A percentile compares a stretch with the other conserved stretches of the same genome.
Conservation (phyloP, 2,797 vertebrate species). For the Scomberomorus guttatus region DNA sequence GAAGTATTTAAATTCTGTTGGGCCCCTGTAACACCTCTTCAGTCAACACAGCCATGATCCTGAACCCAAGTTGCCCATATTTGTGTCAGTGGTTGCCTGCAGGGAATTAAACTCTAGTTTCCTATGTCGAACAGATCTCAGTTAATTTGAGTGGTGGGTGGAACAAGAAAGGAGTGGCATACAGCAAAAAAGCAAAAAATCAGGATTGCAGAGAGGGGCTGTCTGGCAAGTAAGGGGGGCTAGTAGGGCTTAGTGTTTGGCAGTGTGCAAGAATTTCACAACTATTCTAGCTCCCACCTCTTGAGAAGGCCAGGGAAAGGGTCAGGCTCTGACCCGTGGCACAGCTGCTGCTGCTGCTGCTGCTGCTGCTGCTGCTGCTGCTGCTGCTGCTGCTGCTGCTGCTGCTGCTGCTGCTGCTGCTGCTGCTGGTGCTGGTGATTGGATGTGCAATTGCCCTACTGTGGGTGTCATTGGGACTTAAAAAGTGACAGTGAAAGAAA, state of each 20-base stretch:
- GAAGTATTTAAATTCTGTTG: constrained; percentile 54
- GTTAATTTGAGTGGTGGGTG: constrained; percentile 44
- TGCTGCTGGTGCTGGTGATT: constrained; percentile 53
- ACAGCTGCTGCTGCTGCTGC: constrained; percentile 75
- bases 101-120: constrained; percentile 50
- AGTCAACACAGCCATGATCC: constrained; percentile 50
- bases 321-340: constrained; percentile 76
- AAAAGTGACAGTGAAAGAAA: constrained; percentile 54
- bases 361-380: constrained; percentile 50
- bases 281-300: constrained; percentile 77
- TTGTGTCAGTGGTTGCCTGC: constrained; percentile 52
- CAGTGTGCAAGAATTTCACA: constrained; percentile 82
- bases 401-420: not conserved
- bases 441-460: constrained; percentile 60
- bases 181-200: constrained; percentile 29
- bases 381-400: constrained; percentile 35
- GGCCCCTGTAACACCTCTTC: constrained; percentile 42
- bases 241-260: constrained; percentile 71
- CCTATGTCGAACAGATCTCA: constrained; percentile 57
- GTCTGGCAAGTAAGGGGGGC: constrained; percentile 47
- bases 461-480: constrained; percentile 58
- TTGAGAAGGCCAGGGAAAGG: constrained; percentile 65
- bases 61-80: constrained; percentile 34
- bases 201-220: constrained; percentile 47
- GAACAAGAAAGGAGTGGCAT: constrained; percentile 49